Percentiles rank a stretch among this genome's conserved stretches.
Evolutionary conservation across 2,113 vertebrate genomes (phyloP).

Genomic region (Cryptotis parvus): DNA sequence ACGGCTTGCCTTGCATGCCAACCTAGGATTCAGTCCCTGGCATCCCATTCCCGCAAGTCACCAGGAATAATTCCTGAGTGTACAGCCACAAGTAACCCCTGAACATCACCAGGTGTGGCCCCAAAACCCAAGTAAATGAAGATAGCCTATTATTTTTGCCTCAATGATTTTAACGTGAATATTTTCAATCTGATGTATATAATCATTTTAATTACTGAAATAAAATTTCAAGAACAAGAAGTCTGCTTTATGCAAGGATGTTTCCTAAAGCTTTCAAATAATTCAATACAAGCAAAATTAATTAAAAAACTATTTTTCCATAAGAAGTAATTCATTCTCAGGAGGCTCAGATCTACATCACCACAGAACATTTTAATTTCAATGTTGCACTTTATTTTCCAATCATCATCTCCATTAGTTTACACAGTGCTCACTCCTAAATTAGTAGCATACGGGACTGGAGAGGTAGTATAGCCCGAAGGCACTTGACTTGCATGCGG

Average conservation of each 20-base stretch:
- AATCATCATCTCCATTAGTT: neutral
- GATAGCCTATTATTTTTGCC: constrained; percentile 29
- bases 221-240: constrained; percentile 23
- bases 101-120: no score
- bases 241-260: constrained; percentile 18
- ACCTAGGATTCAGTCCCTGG: no score
- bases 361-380: neutral
- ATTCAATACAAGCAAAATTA: constrained; percentile 10
- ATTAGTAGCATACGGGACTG: neutral
- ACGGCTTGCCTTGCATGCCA: no score
- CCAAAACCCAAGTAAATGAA: no score
- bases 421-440: neutral
- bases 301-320: neutral
- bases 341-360: neutral
- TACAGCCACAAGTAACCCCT: no score
- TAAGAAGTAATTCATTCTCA: neutral
- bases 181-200: constrained; percentile 14
- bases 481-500: no score
- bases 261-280: constrained; percentile 27
- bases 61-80: no score
- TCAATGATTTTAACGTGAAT: constrained; percentile 25
- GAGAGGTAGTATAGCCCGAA: no score
- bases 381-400: neutral
- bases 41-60: no score
- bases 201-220: constrained; percentile 53